Percentiles rank a stretch among this genome's conserved stretches.
Conservation (phyloP, 2,113 vertebrate species). For the Rhineura floridana region DNA sequence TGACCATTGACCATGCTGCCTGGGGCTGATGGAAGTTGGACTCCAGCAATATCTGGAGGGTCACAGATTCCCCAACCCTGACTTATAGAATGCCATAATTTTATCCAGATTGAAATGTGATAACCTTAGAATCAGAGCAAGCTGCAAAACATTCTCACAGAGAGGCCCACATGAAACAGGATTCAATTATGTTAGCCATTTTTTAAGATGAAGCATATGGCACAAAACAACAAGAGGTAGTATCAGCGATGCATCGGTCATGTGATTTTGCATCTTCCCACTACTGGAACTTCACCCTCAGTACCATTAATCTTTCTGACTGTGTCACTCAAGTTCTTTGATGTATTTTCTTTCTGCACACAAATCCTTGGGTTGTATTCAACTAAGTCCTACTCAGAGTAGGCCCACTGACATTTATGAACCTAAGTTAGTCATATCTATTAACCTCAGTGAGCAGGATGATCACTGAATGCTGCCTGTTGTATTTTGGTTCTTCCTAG, state of each 20-base stretch:
- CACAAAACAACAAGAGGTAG: neutral
- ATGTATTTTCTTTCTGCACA: neutral
- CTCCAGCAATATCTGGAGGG: too few species aligned
- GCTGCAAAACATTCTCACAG: neutral
- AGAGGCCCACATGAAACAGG: neutral
- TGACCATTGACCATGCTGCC: too few species aligned
- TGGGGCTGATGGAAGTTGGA: too few species aligned
- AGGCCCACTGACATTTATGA: too few species aligned
- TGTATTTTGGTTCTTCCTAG: neutral
- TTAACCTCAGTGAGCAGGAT: too few species aligned
- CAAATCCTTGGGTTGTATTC: neutral
- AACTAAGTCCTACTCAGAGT: too few species aligned
- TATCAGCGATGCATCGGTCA: neutral
- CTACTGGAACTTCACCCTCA: neutral
- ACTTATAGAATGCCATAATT: neutral
- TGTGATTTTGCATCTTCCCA: neutral
- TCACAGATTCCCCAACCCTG: too few species aligned
- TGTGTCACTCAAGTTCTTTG: neutral
- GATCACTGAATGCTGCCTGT: too few species aligned
- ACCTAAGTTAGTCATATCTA: too few species aligned
- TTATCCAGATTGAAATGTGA: neutral
- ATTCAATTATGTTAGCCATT: too few species aligned
- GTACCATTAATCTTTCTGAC: neutral
- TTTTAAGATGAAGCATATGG: too few species aligned
- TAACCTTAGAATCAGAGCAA: neutral